Conservation (phyloP, 2,113 vertebrate species). For the Empidonax traillii region DNA sequence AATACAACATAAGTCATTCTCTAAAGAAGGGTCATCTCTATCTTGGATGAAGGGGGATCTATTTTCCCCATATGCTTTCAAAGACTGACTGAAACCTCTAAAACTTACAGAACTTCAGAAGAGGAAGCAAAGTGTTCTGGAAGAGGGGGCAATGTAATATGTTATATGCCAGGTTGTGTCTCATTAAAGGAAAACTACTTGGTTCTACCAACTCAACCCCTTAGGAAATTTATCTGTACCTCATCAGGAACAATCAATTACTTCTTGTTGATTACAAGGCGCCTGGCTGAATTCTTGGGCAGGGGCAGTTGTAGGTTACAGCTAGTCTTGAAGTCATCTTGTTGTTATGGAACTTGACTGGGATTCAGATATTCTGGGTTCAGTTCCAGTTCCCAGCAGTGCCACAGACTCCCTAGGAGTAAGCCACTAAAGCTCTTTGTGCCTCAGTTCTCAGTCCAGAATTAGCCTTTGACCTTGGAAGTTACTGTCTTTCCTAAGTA, state of each 20-base stretch:
- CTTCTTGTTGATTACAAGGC: neutral
- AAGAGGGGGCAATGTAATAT: neutral
- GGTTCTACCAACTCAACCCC: neutral
- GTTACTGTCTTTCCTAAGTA: neutral
- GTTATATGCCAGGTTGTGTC: neutral
- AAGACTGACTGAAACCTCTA: conserved; percentile 45
- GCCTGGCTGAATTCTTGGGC: neutral
- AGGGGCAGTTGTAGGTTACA: neutral
- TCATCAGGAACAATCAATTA: neutral
- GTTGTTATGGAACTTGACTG: neutral
- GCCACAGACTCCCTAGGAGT: neutral
- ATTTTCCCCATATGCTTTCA: neutral
- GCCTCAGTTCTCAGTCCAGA: neutral
- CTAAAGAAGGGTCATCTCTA: neutral
- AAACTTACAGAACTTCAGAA: conserved; percentile 8
- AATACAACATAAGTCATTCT: conserved; percentile 26
- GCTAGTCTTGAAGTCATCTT: neutral
- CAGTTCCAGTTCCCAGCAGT: neutral
- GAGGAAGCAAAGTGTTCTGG: neutral
- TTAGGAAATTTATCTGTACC: neutral
- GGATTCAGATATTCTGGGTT: conserved; percentile 6
- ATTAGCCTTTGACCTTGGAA: neutral
- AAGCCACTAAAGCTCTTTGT: neutral
- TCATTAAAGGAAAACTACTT: neutral
- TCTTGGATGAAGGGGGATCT: neutral